A percentile compares a stretch with the other conserved stretches of the same genome.
These are phyloP conservation scores for Elegia similella DNA, from an alignment of 2,888 invertebrate genomes.

Conservation along the genomic window DNA sequence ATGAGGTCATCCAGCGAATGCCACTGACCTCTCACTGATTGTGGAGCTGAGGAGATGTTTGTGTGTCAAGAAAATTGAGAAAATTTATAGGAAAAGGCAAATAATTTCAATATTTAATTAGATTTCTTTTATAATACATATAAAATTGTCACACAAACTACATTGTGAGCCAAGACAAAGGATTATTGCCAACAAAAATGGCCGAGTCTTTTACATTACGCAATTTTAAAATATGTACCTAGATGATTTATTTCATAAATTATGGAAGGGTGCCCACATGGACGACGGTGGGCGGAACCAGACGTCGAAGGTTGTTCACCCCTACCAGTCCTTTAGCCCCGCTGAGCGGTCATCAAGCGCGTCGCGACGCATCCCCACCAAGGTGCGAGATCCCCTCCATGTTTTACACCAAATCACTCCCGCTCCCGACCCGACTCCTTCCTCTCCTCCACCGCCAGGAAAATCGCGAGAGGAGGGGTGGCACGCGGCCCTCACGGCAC, in stretches of 20 bases:
- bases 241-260: conserved; percentile 38
- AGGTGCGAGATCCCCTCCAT: conserved; percentile 79
- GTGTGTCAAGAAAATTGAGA: not conserved
- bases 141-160: conserved; percentile 10
- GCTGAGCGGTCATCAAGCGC: conserved; percentile 60
- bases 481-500: conserved; percentile 65
- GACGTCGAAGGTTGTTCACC: conserved; percentile 75
- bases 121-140: not conserved
- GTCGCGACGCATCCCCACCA: conserved; percentile 78
- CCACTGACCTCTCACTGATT: conserved; percentile 31
- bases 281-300: conserved; percentile 59
- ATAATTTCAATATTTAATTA: not conserved
- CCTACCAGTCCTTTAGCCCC: conserved; percentile 73
- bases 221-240: conserved; percentile 46
- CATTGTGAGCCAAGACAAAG: conserved; percentile 47
- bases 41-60: not conserved
- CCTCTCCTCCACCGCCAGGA: conserved; percentile 69
- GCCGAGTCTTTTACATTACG: conserved; percentile 55
- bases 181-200: conserved; percentile 47
- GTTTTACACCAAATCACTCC: conserved; percentile 74
- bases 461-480: conserved; percentile 77
- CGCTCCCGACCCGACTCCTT: conserved; percentile 79
- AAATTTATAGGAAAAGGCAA: not conserved
- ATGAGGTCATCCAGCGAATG: conserved; percentile 37
- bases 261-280: conserved; percentile 43